phyloP scores from a whole-genome alignment of 2,113 vertebrate species.

The Embiotoca jacksoni region DNA sequence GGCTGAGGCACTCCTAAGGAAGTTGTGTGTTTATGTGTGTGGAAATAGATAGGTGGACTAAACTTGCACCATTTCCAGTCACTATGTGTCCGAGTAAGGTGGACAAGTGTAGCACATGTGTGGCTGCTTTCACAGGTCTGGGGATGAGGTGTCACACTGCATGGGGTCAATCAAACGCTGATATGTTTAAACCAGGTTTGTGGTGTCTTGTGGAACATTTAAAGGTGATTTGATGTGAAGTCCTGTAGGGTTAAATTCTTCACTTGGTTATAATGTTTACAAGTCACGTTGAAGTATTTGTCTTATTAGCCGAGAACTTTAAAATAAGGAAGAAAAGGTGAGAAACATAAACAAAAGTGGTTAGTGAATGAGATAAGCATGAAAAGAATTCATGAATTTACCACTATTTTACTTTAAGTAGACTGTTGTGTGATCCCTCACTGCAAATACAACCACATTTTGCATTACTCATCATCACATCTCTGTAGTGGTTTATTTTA shows the following conservation, averaged over 20 bases:
- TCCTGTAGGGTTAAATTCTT: neutral
- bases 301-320: neutral
- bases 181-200: constrained; percentile 37
- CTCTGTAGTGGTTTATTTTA: constrained; percentile 72
- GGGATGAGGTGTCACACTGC: constrained; percentile 39
- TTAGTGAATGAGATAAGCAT: neutral
- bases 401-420: constrained; percentile 14
- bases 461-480: constrained; percentile 69
- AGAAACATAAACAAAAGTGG: constrained; percentile 13
- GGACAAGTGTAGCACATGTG: constrained; percentile 36
- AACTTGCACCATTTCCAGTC: constrained; percentile 13
- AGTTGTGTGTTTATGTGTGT: constrained; percentile 19
- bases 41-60: constrained; percentile 31
- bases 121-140: constrained; percentile 49
- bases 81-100: constrained; percentile 3
- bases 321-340: neutral
- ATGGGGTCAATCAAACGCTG: constrained; percentile 28
- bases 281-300: neutral
- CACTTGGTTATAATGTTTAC: constrained; percentile 8
- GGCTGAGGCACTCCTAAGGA: neutral
- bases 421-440: constrained; percentile 46
- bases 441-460: constrained; percentile 53
- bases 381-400: constrained; percentile 14
- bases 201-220: constrained; percentile 23
- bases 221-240: constrained; percentile 23